Conservation (phyloP, 30 jellyfish, hydroid and myxozoan species). For the Morbakka virulenta region DNA sequence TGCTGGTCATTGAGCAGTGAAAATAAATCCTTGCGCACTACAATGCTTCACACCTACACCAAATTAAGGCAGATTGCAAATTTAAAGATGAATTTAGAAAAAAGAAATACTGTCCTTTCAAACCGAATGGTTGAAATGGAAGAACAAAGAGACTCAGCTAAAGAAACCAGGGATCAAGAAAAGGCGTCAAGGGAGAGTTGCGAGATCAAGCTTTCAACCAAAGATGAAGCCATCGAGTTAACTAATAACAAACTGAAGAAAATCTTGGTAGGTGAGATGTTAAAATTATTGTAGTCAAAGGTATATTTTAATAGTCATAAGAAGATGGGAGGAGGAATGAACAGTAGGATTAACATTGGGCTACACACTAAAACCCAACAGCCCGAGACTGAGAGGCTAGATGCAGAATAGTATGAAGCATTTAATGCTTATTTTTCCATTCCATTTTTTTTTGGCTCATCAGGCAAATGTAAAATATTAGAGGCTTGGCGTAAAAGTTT, state of each 20-base stretch:
- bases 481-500: too few relatives aligned
- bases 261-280: neutral
- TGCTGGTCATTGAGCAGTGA: constrained; percentile 59
- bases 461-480: too few relatives aligned
- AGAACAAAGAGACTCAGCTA: constrained; percentile 49
- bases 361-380: too few relatives aligned
- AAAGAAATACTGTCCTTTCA: constrained; percentile 51
- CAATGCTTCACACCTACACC: constrained; percentile 39
- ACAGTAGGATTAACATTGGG: too few relatives aligned
- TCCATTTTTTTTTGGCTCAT: too few relatives aligned
- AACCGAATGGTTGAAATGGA: constrained; percentile 74
- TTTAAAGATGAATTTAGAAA: constrained; percentile 38
- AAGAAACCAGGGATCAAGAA: constrained; percentile 54
- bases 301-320: too few relatives aligned
- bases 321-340: too few relatives aligned
- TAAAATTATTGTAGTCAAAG: neutral
- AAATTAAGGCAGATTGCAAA: constrained; percentile 49
- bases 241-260: neutral
- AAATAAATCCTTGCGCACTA: constrained; percentile 29
- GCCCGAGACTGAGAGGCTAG: too few relatives aligned
- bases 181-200: constrained; percentile 10
- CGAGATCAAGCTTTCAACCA: neutral
- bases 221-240: neutral
- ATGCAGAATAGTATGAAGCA: too few relatives aligned
- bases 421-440: too few relatives aligned